Evolutionary conservation across 2,113 vertebrate genomes (phyloP), one percentile per base, ranked within the genome.

Genomic region (Zosterops borbonicus): DNA sequence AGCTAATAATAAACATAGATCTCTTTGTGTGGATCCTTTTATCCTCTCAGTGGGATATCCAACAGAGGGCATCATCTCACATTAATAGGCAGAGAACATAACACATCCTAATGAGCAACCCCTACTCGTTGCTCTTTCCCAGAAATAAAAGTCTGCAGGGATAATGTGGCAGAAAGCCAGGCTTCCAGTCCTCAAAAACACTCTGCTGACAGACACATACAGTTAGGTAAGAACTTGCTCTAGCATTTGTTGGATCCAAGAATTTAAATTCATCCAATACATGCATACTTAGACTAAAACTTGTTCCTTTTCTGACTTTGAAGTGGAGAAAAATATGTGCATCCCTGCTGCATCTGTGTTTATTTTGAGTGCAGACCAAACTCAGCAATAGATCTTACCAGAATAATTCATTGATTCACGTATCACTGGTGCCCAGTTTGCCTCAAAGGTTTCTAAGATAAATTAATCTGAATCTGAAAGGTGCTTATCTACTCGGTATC

Each of bases 21-120:
- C 10, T 94, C 56, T 89, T 94, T 82, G 80, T 94, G 83, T 44
- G 50, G 35, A 87, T 87, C 69, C 69, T 92, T 92, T 94, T 87
- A 78, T 95, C 65, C 52, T 94, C 92, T 89, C 83, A 68, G 91
- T 78, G 73, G 73, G 89, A 91, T 42, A 76, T 62, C 80, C 76
- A 92, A 81, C 35, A 89, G 94, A 93, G 69, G 50, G 58, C 80
- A 95, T 89, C 65, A 89, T 82, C 77, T 78, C 49, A 56, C 80
- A 92, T 94, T 94, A 78, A 59, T n/a, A 84, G 19, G 0, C 69
- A 87, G 49, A 71, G 65, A 73, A 64, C n/a, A 44, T 63, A 71
- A 68, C 68, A 91, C 39, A 89, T 83, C 68, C 52, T 94, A 87
- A 92, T 64, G 76, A 95, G 83, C 47, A 92, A 60, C 28, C 7